Percentiles rank a stretch among this genome's conserved stretches.
These are phyloP conservation scores for Brachymystax lenok DNA, from an alignment of 2,797 vertebrate species.

Conservation along the genomic window DNA sequence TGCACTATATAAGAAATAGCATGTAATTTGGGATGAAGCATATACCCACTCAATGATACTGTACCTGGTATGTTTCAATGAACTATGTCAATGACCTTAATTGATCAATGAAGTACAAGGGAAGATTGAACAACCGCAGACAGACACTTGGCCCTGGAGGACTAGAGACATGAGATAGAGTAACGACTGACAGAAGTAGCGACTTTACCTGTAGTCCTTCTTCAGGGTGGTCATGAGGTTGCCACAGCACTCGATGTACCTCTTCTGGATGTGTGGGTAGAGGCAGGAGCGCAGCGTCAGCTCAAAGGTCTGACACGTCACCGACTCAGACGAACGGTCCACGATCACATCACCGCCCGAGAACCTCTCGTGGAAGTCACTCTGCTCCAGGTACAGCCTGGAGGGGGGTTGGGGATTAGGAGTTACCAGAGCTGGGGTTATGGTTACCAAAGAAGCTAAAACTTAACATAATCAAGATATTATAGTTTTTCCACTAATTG, in stretches of 20 bases:
- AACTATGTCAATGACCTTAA: no score
- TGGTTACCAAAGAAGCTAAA: background rate
- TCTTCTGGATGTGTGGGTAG: constrained; percentile 92
- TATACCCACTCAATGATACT: no score
- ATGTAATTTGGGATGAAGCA: no score
- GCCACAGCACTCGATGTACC: constrained; percentile 94
- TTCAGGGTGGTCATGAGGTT: constrained; percentile 96
- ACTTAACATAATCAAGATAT: background rate
- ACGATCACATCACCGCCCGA: constrained; percentile 87
- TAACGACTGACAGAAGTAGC: background rate
- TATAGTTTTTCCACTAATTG: no score
- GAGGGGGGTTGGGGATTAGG: background rate
- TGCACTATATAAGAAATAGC: no score
- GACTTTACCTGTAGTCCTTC: constrained; percentile 88
- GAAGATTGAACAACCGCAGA: no score
- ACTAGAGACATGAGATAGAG: background rate
- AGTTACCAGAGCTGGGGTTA: background rate
- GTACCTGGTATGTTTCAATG: no score
- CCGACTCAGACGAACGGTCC: constrained; percentile 93
- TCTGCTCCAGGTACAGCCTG: constrained; percentile 94
- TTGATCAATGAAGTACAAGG: no score
- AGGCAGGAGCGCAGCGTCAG: constrained; percentile 93
- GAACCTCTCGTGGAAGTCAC: constrained; percentile 92
- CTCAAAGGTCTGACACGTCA: constrained; percentile 97
- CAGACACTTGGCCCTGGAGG: no score